Percentiles rank a stretch among this genome's conserved stretches.
Evolutionary conservation across 2,113 vertebrate genomes (phyloP).

Genomic region (Sander vitreus): DNA sequence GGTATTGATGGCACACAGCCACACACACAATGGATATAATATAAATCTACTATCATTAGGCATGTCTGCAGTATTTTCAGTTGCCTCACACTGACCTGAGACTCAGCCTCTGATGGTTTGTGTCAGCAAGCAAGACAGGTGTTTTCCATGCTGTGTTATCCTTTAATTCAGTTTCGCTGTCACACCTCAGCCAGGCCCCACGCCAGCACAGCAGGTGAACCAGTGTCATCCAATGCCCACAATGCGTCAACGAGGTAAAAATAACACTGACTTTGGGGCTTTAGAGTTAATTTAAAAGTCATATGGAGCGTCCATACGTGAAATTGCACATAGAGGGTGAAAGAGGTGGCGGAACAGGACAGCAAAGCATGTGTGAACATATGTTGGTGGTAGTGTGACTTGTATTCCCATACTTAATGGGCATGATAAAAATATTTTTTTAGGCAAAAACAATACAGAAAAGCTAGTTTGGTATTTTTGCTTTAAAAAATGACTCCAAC

Average conservation of each 20-base stretch:
- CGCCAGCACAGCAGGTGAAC: constrained; percentile 51
- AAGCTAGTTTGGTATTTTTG: neutral
- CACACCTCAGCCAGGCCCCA: constrained; percentile 55
- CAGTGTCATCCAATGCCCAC: constrained; percentile 31
- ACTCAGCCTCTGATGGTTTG: constrained; percentile 32
- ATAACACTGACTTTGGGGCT: constrained; percentile 45
- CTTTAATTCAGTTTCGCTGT: constrained; percentile 42
- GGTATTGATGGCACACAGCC: neutral
- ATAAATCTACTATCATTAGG: neutral
- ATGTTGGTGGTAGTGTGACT: neutral
- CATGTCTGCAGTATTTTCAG: constrained; percentile 29
- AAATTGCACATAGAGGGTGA: neutral
- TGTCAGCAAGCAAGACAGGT: constrained; percentile 55
- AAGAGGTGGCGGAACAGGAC: neutral
- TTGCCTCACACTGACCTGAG: neutral
- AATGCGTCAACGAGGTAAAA: constrained; percentile 47
- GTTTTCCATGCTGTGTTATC: constrained; percentile 58
- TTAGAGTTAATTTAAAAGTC: constrained; percentile 42
- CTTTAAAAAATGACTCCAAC: neutral
- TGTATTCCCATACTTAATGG: neutral
- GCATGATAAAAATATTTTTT: neutral
- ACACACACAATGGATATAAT: neutral
- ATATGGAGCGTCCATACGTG: neutral
- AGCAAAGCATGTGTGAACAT: constrained; percentile 3
- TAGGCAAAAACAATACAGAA: neutral